phyloP scores from a whole-genome alignment of 2,113 vertebrate species.

The Sisor rabdophorus region DNA sequence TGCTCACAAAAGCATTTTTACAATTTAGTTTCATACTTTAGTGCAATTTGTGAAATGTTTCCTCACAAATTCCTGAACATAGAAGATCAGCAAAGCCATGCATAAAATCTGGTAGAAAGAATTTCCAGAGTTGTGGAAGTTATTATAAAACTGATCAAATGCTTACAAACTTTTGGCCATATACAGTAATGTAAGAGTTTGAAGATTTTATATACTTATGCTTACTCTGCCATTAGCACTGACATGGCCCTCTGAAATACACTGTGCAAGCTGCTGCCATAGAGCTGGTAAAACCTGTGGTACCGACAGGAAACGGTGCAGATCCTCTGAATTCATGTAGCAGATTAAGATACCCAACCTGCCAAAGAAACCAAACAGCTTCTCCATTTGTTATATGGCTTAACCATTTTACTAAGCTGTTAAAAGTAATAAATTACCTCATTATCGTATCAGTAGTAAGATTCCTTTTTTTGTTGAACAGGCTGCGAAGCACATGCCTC shows the following conservation, averaged over 20 bases:
- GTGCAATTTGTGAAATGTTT: no score
- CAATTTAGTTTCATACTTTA: no score
- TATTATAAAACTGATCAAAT: background rate
- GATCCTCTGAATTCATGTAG: constrained; percentile 76
- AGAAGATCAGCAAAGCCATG: no score
- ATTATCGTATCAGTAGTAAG: constrained; percentile 67
- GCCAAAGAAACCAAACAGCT: constrained; percentile 25
- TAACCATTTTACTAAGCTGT: background rate
- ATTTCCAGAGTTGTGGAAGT: no score
- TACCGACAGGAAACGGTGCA: constrained; percentile 69
- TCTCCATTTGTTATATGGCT: background rate
- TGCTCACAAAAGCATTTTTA: no score
- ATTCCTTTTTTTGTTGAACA: constrained; percentile 70
- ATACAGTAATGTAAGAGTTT: background rate
- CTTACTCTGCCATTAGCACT: constrained; percentile 76
- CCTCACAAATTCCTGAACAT: no score
- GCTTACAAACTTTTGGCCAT: background rate
- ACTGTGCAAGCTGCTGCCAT: constrained; percentile 75
- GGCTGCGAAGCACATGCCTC: constrained; percentile 74
- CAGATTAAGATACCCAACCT: constrained; percentile 80
- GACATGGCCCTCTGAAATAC: constrained; percentile 73
- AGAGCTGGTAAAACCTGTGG: constrained; percentile 63
- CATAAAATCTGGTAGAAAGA: no score
- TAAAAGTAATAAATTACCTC: constrained; percentile 65
- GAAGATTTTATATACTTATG: background rate